These are phyloP conservation scores for Solea solea DNA, from an alignment of 2,113 vertebrate species.

Conservation along the genomic window DNA sequence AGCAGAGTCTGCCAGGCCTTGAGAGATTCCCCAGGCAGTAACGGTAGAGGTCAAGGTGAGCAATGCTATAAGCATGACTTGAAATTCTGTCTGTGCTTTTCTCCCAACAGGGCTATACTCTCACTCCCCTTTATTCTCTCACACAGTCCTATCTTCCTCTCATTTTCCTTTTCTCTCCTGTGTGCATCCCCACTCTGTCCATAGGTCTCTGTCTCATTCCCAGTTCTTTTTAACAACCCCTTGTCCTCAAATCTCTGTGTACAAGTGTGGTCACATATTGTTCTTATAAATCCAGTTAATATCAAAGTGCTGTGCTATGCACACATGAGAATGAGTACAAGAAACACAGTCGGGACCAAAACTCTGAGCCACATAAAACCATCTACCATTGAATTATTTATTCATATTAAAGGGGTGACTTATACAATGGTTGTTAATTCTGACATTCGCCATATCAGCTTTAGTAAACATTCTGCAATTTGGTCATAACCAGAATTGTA, in stretches of 20 bases:
- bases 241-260: not conserved
- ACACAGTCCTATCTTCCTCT: conserved; percentile 5
- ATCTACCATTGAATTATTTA: not conserved
- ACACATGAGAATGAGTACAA: not conserved
- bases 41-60: conserved; percentile 68
- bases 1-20: conserved; percentile 62
- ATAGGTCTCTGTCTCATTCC: conserved; percentile 11
- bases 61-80: conserved; percentile 52
- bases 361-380: not conserved
- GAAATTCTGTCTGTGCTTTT: conserved; percentile 56
- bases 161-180: conserved; percentile 26
- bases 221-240: conserved; percentile 57
- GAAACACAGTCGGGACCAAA: not conserved
- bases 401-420: not conserved
- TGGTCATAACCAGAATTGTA: not conserved
- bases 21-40: conserved; percentile 60
- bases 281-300: not conserved
- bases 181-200: conserved; percentile 19
- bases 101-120: conserved; percentile 45
- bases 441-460: not conserved
- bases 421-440: not conserved
- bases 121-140: conserved; percentile 41
- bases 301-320: conserved; percentile 1
- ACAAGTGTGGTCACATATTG: conserved; percentile 11
- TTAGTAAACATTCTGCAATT: not conserved